Evolutionary conservation across 92 coral and sea anemone species (phyloP).

Genomic region (Porites cylindrica): DNA sequence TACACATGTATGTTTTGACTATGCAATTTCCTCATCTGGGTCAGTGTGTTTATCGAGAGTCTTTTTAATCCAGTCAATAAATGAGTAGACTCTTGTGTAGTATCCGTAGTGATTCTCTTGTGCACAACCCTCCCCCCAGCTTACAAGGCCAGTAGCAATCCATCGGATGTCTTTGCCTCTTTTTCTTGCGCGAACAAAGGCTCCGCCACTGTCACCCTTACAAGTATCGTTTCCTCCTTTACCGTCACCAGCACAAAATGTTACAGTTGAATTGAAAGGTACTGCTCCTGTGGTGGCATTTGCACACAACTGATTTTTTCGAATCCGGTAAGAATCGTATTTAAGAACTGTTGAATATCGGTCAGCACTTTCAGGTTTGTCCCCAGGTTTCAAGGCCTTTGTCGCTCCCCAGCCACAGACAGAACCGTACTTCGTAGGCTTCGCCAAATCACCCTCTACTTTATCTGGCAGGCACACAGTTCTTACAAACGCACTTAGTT

Average conservation of each 20-base stretch:
- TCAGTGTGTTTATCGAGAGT: conserved; percentile 36
- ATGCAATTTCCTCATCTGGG: neutral
- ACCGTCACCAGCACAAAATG: conserved; percentile 80
- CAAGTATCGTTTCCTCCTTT: conserved; percentile 84
- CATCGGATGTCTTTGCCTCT: conserved; percentile 65
- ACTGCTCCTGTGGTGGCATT: neutral
- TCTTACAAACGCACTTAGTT: neutral
- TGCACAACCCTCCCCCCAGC: conserved; percentile 96
- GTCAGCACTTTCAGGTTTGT: neutral
- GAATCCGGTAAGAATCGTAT: neutral
- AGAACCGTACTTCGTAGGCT: neutral
- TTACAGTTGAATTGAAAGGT: neutral
- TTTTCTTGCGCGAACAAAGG: conserved; percentile 52
- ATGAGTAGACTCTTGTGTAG: conserved; percentile 75
- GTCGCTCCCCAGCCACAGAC: neutral
- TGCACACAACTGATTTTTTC: neutral
- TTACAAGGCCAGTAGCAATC: conserved; percentile 81
- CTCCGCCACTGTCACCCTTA: conserved; percentile 74
- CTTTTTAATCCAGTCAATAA: conserved; percentile 82
- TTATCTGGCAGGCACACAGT: neutral
- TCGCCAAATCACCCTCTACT: neutral
- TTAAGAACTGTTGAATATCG: neutral
- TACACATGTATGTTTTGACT: neutral
- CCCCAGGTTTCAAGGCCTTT: neutral
- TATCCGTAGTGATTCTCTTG: conserved; percentile 62